These are phyloP conservation scores for Stictocephala bisonia DNA, from an alignment of 2,888 invertebrate genomes.

Conservation along the genomic window DNA sequence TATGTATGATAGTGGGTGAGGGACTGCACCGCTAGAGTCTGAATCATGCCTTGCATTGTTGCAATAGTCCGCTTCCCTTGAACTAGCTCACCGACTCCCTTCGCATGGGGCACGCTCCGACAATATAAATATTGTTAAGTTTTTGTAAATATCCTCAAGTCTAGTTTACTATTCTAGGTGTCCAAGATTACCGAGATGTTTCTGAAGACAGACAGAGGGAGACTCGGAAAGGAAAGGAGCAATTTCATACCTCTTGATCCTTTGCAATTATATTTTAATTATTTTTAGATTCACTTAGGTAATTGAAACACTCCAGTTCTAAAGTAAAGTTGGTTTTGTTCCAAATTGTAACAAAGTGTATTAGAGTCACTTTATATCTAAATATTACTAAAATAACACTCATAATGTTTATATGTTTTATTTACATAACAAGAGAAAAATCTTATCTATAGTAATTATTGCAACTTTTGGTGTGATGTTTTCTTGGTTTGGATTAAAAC, in stretches of 20 bases:
- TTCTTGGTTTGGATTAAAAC: too few species aligned
- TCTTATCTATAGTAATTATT: too few species aligned
- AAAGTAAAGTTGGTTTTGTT: not conserved
- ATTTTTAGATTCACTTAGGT: not conserved
- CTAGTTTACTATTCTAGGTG: constrained; percentile 26
- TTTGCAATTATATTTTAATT: too few species aligned
- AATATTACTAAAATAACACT: too few species aligned
- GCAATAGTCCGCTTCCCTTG: constrained; percentile 14
- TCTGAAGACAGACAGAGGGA: not conserved
- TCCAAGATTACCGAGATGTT: not conserved
- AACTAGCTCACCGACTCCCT: not conserved
- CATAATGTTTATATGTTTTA: too few species aligned
- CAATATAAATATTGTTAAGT: constrained; percentile 40
- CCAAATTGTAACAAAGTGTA: not conserved
- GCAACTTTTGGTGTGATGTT: too few species aligned
- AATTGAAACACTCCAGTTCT: not conserved
- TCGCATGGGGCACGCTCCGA: constrained; percentile 9
- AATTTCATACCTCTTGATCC: too few species aligned
- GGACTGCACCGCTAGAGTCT: too few species aligned
- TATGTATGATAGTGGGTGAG: too few species aligned
- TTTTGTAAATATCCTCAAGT: constrained; percentile 38
- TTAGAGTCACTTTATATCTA: too few species aligned
- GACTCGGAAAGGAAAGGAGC: too few species aligned
- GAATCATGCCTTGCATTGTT: constrained; percentile 3
- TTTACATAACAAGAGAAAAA: too few species aligned